Conservation (phyloP, 2,888 invertebrate genomes). For the Selenia dentaria region DNA sequence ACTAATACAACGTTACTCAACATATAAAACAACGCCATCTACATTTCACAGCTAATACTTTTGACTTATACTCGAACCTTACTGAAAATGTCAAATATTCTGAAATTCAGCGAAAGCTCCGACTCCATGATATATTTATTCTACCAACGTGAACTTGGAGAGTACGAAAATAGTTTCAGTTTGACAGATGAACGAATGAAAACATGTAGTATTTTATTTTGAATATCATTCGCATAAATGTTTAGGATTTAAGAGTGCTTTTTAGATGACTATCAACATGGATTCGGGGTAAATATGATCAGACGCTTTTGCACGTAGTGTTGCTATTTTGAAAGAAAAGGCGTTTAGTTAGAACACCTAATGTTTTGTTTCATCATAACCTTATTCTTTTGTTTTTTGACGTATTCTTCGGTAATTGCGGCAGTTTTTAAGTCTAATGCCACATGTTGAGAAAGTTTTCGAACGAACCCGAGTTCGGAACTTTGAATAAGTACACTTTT, state of each 20-base stretch:
- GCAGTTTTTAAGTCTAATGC: conserved; percentile 14
- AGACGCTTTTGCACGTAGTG: conserved; percentile 41
- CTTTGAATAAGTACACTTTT: too few relatives aligned
- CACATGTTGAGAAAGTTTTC: too few relatives aligned
- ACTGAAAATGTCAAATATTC: conserved; percentile 4
- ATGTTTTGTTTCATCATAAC: conserved; percentile 75
- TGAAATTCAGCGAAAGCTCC: conserved; percentile 14
- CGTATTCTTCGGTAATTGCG: conserved; percentile 3
- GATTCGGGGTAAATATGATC: conserved; percentile 74
- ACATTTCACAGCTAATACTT: conserved; percentile 6
- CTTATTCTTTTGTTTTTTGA: conserved; percentile 44
- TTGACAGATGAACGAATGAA: conserved; percentile 79
- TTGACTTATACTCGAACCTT: conserved; percentile 23
- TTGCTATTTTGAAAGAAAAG: conserved; percentile 41
- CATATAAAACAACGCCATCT: conserved; percentile 50
- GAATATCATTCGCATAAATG: conserved; percentile 68
- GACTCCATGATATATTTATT: conserved; percentile 57
- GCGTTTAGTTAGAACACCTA: conserved; percentile 34
- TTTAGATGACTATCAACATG: conserved; percentile 69
- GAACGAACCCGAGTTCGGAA: too few relatives aligned
- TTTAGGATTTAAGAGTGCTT: conserved; percentile 48
- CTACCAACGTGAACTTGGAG: conserved; percentile 77
- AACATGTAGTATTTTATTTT: conserved; percentile 81
- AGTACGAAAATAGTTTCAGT: conserved; percentile 78
- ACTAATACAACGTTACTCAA: not conserved